Conservation (phyloP, 2,113 vertebrate species). For the Coracopsis vasa region DNA sequence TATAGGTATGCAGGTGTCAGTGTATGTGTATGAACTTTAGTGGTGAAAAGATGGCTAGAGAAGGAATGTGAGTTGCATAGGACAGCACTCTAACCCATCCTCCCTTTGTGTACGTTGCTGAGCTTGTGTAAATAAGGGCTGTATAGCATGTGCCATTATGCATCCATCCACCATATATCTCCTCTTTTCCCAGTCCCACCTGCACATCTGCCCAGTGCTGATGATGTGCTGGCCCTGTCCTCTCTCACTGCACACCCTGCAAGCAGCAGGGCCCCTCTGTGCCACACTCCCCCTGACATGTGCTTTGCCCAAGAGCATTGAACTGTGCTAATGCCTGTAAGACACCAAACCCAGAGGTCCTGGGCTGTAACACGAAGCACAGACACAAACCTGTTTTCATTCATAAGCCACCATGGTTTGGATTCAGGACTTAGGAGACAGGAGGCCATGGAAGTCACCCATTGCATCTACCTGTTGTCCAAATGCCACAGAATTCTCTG, state of each 20-base stretch:
- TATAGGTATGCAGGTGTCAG: not conserved
- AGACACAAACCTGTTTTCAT: not conserved
- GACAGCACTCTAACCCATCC: not conserved
- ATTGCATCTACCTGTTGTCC: not conserved
- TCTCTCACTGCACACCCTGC: not conserved
- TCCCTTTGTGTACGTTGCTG: not conserved
- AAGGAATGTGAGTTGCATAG: not conserved
- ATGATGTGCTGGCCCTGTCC: not conserved
- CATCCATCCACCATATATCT: not conserved
- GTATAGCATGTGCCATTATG: fast-evolving
- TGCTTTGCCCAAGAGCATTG: not conserved
- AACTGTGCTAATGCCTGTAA: too few relatives aligned
- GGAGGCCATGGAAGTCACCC: not conserved
- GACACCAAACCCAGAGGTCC: not conserved
- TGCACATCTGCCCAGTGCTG: not conserved
- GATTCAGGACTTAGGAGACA: not conserved
- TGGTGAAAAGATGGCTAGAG: too few relatives aligned
- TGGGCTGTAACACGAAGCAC: not conserved
- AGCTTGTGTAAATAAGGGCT: not conserved
- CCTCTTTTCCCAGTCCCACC: not conserved
- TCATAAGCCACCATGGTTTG: not conserved
- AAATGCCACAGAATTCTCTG: not conserved
- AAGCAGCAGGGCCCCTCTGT: not conserved
- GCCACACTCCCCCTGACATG: fast-evolving
- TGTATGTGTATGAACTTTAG: fast-evolving